Evolutionary conservation across 1,140 invertebrate genomes (phyloP).

Genomic region (Achroia grisella): DNA sequence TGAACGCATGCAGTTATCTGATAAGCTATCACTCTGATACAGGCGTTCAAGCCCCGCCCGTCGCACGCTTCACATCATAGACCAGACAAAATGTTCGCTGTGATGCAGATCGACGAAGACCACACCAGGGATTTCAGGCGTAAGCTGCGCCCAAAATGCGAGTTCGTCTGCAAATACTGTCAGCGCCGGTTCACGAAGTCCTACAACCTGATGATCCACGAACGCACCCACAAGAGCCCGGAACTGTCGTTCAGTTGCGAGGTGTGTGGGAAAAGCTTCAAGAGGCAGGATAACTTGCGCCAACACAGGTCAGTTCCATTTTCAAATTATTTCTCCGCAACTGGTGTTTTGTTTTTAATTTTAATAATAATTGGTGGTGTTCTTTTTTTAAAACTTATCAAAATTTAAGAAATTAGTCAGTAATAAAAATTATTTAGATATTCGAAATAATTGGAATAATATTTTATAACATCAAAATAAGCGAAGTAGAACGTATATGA

Average conservation of each 20-base stretch:
- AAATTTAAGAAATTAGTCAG: no score
- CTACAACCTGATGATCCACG: slow-evolving; percentile 99
- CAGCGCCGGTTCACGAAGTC: slow-evolving; percentile 98
- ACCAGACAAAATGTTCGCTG: slow-evolving; percentile 84
- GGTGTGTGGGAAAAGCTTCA: slow-evolving; percentile 98
- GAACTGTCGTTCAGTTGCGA: slow-evolving; percentile 99
- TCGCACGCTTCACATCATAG: slow-evolving; percentile 59
- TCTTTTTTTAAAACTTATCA: not conserved
- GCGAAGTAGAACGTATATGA: no score
- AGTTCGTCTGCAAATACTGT: slow-evolving; percentile 99
- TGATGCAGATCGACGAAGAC: slow-evolving; percentile 93
- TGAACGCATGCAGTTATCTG: slow-evolving; percentile 22
- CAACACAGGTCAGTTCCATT: slow-evolving; percentile 88
- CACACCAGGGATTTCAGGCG: slow-evolving; percentile 92
- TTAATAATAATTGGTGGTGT: slow-evolving; percentile 1
- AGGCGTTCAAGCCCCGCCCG: slow-evolving; percentile 66
- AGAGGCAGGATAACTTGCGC: slow-evolving; percentile 96
- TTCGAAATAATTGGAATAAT: no score
- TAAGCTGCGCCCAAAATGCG: slow-evolving; percentile 95
- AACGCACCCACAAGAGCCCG: slow-evolving; percentile 96
- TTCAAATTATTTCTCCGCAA: slow-evolving; percentile 5
- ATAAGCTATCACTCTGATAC: slow-evolving; percentile 58
- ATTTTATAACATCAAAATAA: no score
- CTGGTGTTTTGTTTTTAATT: slow-evolving; percentile 1
- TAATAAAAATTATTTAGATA: no score